Evolutionary conservation across 2,113 vertebrate genomes (phyloP).

Genomic region (Gallinago paraguaiae): DNA sequence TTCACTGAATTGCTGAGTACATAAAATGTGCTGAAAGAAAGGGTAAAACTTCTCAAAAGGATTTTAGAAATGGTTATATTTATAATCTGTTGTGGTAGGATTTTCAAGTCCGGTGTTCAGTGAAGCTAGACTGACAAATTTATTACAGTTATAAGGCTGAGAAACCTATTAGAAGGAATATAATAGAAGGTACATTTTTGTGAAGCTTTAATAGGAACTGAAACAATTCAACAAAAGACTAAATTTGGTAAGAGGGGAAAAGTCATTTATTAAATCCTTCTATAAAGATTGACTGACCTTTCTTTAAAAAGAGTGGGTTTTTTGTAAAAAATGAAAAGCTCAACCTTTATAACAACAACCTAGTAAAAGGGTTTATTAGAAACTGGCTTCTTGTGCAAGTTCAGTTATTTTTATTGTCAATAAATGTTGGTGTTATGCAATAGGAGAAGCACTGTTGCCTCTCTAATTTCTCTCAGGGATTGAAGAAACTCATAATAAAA

Average conservation of each 20-base stretch:
- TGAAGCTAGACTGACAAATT: conserved; percentile 66
- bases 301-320: background rate
- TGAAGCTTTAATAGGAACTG: conserved; percentile 49
- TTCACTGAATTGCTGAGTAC: conserved; percentile 62
- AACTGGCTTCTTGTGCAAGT: background rate
- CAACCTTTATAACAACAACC: conserved; percentile 9
- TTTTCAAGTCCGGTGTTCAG: conserved; percentile 60
- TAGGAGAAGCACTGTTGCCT: conserved; percentile 6
- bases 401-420: conserved; percentile 36
- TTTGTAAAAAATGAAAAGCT: conserved; percentile 38
- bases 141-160: conserved; percentile 66
- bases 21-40: conserved; percentile 62
- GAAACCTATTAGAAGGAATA: conserved; percentile 63
- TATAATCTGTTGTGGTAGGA: conserved; percentile 63
- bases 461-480: conserved; percentile 12
- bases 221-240: conserved; percentile 67
- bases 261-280: conserved; percentile 61
- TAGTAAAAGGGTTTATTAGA: conserved; percentile 39
- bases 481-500: conserved; percentile 20
- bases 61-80: conserved; percentile 61
- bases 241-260: conserved; percentile 46
- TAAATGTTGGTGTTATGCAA: conserved; percentile 18
- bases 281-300: conserved; percentile 59
- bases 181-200: conserved; percentile 60
- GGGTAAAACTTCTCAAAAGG: conserved; percentile 62